These are phyloP conservation scores for Pogonomyrmex californicus DNA, from an alignment of 1,140 invertebrate genomes.

Conservation along the genomic window DNA sequence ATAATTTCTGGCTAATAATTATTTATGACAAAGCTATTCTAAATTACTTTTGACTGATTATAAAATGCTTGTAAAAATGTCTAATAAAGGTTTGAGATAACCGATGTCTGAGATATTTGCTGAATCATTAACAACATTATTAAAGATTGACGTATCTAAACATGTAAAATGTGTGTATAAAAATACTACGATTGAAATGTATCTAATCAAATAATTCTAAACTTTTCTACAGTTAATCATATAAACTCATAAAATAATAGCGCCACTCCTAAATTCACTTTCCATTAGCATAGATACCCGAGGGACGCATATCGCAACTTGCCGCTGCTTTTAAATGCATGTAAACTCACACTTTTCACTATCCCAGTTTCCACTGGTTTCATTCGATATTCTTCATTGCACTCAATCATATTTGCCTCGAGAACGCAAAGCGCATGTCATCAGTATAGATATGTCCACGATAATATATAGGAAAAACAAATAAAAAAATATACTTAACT, in stretches of 20 bases:
- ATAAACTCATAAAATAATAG: constrained; percentile 51
- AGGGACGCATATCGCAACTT: neutral
- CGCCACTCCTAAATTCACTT: constrained; percentile 8
- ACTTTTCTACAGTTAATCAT: neutral
- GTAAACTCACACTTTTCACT: neutral
- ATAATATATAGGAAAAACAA: neutral
- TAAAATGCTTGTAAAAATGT: constrained; percentile 31
- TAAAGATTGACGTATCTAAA: constrained; percentile 27
- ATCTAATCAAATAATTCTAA: neutral
- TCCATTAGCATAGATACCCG: constrained; percentile 32
- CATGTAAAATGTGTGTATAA: constrained; percentile 53
- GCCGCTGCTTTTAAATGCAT: constrained; percentile 12
- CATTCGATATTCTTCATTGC: neutral
- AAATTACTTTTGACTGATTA: constrained; percentile 10
- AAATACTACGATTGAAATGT: constrained; percentile 42
- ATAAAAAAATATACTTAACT: neutral
- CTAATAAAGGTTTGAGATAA: constrained; percentile 2
- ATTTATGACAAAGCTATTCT: neutral
- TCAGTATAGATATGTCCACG: neutral
- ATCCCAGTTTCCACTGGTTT: neutral
- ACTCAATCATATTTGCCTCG: neutral
- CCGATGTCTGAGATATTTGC: neutral
- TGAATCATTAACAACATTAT: constrained; percentile 25
- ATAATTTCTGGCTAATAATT: neutral
- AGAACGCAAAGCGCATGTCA: constrained; percentile 23